Conservation (phyloP, 2,797 vertebrate genomes). For the Rhinella marina region DNA sequence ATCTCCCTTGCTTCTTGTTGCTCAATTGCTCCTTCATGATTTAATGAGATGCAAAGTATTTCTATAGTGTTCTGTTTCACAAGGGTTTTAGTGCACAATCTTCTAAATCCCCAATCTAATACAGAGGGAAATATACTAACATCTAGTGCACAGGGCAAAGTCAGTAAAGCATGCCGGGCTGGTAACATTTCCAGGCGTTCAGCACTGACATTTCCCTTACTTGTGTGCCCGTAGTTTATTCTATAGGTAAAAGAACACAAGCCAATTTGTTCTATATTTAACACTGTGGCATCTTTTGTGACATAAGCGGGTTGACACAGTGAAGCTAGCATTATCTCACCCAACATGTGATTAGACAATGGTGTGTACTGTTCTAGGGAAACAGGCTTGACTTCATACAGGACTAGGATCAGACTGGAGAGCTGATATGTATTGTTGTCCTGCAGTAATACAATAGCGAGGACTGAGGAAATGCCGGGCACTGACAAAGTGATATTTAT, state of each 20-base stretch:
- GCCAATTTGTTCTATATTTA: conserved; percentile 53
- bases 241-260: conserved; percentile 42
- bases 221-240: background rate
- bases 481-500: conserved; percentile 4
- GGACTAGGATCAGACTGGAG: conserved; percentile 23
- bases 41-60: conserved; percentile 34
- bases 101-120: conserved; percentile 6
- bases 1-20: conserved; percentile 53
- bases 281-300: conserved; percentile 49
- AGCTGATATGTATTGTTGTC: conserved; percentile 17
- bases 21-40: conserved; percentile 23
- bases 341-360: conserved; percentile 59
- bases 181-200: background rate
- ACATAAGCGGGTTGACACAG: conserved; percentile 60
- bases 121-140: background rate
- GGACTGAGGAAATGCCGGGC: background rate
- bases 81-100: background rate
- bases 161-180: background rate
- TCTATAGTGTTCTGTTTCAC: background rate
- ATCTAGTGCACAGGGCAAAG: background rate
- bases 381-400: conserved; percentile 52
- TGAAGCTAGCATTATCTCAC: conserved; percentile 59
- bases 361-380: conserved; percentile 45
- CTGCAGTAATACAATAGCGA: conserved; percentile 23
- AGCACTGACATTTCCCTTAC: conserved; percentile 8